phyloP scores from a whole-genome alignment of 2,113 vertebrate species.

The Chamaea fasciata region DNA sequence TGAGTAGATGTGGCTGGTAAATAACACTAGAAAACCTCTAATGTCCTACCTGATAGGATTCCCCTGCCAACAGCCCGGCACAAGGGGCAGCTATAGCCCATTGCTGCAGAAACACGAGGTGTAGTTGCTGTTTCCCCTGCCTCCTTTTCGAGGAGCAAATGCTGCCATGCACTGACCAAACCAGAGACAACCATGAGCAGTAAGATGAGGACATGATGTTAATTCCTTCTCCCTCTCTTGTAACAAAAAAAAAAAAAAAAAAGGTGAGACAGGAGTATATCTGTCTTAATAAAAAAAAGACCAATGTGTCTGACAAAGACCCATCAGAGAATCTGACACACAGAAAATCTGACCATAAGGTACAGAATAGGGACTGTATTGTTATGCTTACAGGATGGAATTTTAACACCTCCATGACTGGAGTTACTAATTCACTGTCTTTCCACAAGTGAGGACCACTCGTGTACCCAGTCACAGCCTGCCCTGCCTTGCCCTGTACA shows the following conservation, averaged over 20 bases:
- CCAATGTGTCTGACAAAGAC: neutral
- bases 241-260: neutral
- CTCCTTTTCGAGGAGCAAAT: neutral
- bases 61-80: neutral
- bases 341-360: neutral
- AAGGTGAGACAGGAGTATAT: neutral
- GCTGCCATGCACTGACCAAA: neutral
- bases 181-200: neutral
- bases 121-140: neutral
- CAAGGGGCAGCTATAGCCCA: neutral
- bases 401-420: neutral
- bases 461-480: accelerated
- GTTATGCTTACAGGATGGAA: neutral
- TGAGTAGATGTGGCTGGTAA: neutral
- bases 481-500: neutral
- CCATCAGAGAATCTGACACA: neutral
- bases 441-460: neutral
- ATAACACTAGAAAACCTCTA: neutral
- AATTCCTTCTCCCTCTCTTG: neutral
- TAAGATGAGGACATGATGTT: neutral
- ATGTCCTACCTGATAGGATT: neutral
- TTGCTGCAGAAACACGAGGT: neutral
- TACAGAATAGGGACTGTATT: neutral
- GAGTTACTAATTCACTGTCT: neutral
- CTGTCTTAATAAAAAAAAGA: neutral